Percentiles rank a stretch among this genome's conserved stretches.
Evolutionary conservation across 2,113 vertebrate species (phyloP).

Genomic region (Dipodomys merriami): DNA sequence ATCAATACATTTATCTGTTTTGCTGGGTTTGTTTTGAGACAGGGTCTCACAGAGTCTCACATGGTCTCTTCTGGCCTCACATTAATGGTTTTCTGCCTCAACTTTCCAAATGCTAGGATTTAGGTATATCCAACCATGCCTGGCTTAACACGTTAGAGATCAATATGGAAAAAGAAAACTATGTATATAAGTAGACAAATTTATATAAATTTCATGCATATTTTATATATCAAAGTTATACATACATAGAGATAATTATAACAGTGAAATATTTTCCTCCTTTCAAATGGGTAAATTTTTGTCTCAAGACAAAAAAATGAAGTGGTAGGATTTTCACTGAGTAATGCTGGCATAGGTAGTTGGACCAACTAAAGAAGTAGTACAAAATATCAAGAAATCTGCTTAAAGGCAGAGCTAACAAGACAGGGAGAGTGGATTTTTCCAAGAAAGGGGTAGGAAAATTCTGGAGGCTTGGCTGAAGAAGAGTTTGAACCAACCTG

Average conservation of each 20-base stretch:
- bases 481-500: not conserved
- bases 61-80: no score
- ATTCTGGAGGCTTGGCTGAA: not conserved
- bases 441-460: not conserved
- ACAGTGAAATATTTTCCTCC: not conserved
- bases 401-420: not conserved
- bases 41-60: no score
- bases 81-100: no score
- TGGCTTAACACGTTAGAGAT: not conserved
- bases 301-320: not conserved
- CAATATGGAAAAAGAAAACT: not conserved
- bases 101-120: no score
- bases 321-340: not conserved
- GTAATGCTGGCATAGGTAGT: not conserved
- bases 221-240: not conserved
- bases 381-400: not conserved
- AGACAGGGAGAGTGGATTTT: not conserved
- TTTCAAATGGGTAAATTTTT: not conserved
- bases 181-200: not conserved
- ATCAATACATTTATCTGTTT: no score
- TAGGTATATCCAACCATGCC: no score
- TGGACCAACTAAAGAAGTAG: not conserved
- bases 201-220: not conserved
- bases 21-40: no score
- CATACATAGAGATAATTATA: not conserved